Base-by-base conservation (phyloP, 2,888 invertebrate genomes). In the Apodemia duryi region DNA sequence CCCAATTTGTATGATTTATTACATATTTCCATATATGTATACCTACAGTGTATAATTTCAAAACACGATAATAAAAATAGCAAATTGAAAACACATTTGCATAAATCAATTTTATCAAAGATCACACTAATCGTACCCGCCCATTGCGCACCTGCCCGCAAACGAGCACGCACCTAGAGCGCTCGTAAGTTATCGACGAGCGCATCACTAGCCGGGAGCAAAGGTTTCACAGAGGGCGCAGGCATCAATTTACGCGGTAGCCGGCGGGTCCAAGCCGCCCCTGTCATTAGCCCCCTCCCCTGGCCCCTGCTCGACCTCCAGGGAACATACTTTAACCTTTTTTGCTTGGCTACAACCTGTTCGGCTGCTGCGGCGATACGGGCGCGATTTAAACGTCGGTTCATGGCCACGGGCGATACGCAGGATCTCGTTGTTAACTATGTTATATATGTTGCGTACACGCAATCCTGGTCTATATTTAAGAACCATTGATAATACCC, bases 231-330 rank as follows among this genome's bases (percentile, higher is more conserved):
- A 81, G 83, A 84, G 89, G 89, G 88, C 86, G 86, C 87, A 87
- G 82, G 88, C 91, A 91, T 89, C 91, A 91, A 91, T 91, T 91
- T 91, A 88, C 88, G 85, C 91, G 78, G 91, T 90, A 91, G 91
- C 91, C 71, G 90, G 84, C 87, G 85, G 90, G 91, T 90, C 88
- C 91, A 85, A 84, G 83, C 89, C 88, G 88, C 91, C 90, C 88
- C 90, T 88, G 88, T 90, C 90, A 90, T 90, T 89, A 90, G 81
- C 81, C 84, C 82, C 82, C 77, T 75, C 69, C 71, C 75, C 71
- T 75, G 49, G 68, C 66, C 69, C 72, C 70, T 70, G 62, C 67
- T 67, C 72, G 71, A 71, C 72, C 75, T 74, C 75, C 73, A 69
- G 71, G 73, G 83, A 85, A 81, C 86, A 88, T 88, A 89, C 88